Percentiles rank a stretch among this genome's conserved stretches.
phyloP scores from a whole-genome alignment of 2,113 vertebrate species.

The Sorex araneus region DNA sequence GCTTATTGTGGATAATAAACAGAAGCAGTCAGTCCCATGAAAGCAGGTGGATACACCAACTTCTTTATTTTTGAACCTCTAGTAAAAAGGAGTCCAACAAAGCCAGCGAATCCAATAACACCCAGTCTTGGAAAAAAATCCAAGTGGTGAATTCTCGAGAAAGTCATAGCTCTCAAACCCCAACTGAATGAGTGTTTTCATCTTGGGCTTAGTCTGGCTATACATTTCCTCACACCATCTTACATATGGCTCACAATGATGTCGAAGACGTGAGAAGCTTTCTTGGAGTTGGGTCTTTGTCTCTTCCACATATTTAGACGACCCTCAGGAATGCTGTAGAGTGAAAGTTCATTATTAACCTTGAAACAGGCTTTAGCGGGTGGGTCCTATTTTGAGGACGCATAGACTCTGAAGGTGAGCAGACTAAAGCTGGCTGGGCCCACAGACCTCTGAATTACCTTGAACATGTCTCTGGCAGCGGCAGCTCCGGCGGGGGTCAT shows the following conservation, averaged over 20 bases:
- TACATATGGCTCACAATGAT: conserved; percentile 90
- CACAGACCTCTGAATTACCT: conserved; percentile 90
- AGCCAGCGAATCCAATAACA: conserved; percentile 94
- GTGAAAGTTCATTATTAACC: conserved; percentile 95
- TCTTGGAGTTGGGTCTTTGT: conserved; percentile 91
- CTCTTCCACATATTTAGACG: conserved; percentile 88
- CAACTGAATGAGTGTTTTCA: too few relatives aligned
- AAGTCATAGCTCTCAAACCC: conserved; percentile 91
- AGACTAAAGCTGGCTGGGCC: conserved; percentile 89
- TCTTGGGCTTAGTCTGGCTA: too few relatives aligned
- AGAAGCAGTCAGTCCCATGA: conserved; percentile 94
- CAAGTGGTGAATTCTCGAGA: conserved; percentile 93
- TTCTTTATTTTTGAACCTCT: conserved; percentile 96
- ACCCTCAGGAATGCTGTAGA: conserved; percentile 91
- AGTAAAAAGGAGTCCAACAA: conserved; percentile 95
- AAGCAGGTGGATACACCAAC: conserved; percentile 91
- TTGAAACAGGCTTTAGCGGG: conserved; percentile 88
- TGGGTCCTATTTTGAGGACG: conserved; percentile 88
- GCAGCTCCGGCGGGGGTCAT: too few relatives aligned
- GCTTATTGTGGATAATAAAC: conserved; percentile 97
- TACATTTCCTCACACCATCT: conserved; percentile 94
- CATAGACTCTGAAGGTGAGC: conserved; percentile 90
- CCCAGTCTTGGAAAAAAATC: conserved; percentile 95
- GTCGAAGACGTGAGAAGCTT: conserved; percentile 90
- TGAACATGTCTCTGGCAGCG: too few relatives aligned